Conservation (phyloP, 2,888 invertebrate species). For the Mesochorus sp. region DNA sequence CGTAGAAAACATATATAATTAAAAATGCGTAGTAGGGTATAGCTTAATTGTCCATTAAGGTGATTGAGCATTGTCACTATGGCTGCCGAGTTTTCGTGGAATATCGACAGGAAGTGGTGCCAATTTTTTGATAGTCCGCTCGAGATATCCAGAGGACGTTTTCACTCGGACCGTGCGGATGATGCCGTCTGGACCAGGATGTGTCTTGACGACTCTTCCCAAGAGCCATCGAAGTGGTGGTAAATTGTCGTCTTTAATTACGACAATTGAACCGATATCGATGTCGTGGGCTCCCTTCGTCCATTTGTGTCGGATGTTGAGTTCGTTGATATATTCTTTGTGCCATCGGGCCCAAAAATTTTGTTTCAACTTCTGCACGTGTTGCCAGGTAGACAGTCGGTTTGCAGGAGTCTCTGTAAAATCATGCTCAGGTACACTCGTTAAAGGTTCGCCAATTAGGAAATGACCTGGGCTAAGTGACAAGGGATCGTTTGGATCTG, state of each 20-base stretch:
- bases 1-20: not conserved
- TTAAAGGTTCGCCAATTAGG: constrained; percentile 38
- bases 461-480: constrained; percentile 31
- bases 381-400: constrained; percentile 53
- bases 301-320: constrained; percentile 60
- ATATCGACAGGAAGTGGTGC: constrained; percentile 33
- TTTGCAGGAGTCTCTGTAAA: constrained; percentile 28
- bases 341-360: constrained; percentile 62
- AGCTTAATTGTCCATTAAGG: not conserved
- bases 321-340: constrained; percentile 59
- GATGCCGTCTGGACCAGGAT: constrained; percentile 30
- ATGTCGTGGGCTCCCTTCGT: not conserved
- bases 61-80: not conserved
- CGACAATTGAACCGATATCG: constrained; percentile 26
- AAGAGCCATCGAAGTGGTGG: constrained; percentile 46
- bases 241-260: constrained; percentile 32
- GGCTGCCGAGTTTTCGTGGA: not conserved
- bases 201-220: constrained; percentile 29
- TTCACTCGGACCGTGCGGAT: constrained; percentile 24
- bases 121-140: constrained; percentile 33
- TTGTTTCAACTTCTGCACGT: constrained; percentile 58
- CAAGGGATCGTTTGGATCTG: constrained; percentile 15
- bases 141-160: constrained; percentile 5
- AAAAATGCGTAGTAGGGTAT: not conserved
- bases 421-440: constrained; percentile 32